Percentiles rank a stretch among this genome's conserved stretches.
Conservation (phyloP, 2,113 vertebrate species). For the Dascyllus trimaculatus region DNA sequence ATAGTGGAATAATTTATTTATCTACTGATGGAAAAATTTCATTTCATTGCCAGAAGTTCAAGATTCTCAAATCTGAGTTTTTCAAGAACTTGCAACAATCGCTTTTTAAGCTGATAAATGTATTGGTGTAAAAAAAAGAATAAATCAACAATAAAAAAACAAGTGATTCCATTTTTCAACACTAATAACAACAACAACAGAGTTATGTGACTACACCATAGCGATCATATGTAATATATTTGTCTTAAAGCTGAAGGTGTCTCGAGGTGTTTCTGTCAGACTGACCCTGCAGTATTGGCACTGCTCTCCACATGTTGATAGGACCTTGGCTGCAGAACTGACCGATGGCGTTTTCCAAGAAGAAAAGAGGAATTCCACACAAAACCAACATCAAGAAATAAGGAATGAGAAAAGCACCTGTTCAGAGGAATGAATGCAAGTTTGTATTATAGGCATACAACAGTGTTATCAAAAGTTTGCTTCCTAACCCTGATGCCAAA, state of each 20-base stretch:
- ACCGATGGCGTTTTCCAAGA: conserved; percentile 94
- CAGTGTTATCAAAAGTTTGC: background rate
- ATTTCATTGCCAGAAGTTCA: too few species aligned
- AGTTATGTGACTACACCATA: too few species aligned
- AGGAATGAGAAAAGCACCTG: conserved; percentile 96
- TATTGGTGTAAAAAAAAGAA: too few species aligned
- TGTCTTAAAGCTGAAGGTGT: background rate
- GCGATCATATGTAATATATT: background rate
- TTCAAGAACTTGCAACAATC: too few species aligned
- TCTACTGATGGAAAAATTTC: too few species aligned
- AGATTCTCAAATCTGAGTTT: too few species aligned
- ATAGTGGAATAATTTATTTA: too few species aligned
- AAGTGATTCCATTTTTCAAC: too few species aligned
- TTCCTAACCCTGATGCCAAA: background rate
- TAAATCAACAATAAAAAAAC: too few species aligned
- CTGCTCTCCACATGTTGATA: conserved; percentile 90
- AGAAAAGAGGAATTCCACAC: conserved; percentile 93
- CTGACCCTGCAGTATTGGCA: conserved; percentile 93
- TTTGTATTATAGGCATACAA: background rate
- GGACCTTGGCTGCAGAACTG: conserved; percentile 97
- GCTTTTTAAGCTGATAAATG: too few species aligned
- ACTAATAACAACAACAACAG: too few species aligned
- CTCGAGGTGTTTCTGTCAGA: background rate
- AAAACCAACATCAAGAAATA: conserved; percentile 92
- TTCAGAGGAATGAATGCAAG: background rate